A percentile compares a stretch with the other conserved stretches of the same genome.
Conservation (phyloP, 2,888 invertebrate genomes). For the Temnothorax unifasciatus region DNA sequence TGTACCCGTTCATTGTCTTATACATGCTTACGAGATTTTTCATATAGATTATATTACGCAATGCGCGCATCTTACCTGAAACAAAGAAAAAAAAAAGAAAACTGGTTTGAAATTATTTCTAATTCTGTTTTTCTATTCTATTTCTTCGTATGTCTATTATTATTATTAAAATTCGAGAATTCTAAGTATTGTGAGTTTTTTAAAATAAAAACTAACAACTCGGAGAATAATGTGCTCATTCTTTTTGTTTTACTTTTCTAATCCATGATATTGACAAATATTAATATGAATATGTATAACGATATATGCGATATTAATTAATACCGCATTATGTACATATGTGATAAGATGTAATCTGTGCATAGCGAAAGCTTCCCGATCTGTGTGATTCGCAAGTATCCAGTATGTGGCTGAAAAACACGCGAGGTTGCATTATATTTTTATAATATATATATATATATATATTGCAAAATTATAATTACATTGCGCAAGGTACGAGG, state of each 20-base stretch:
- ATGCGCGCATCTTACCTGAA: not conserved
- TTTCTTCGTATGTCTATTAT: not conserved
- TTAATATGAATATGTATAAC: not conserved
- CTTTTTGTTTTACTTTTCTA: not conserved
- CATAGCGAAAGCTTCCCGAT: not conserved
- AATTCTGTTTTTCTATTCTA: not conserved
- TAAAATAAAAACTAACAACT: not conserved
- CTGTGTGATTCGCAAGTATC: not conserved
- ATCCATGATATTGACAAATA: not conserved
- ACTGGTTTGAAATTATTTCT: not conserved
- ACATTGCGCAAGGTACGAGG: slow-evolving; percentile 59
- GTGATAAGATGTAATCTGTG: not conserved
- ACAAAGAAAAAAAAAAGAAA: too few species aligned
- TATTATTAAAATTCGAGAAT: not conserved
- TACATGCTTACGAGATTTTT: not conserved
- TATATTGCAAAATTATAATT: slow-evolving; percentile 57
- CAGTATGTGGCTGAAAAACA: not conserved
- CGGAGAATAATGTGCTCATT: not conserved
- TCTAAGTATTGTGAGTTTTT: not conserved
- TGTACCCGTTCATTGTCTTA: not conserved
- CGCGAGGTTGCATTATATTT: slow-evolving; percentile 50
- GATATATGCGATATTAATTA: not conserved
- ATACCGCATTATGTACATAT: not conserved
- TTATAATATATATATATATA: slow-evolving; percentile 55
- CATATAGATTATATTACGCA: not conserved